A percentile compares a stretch with the other conserved stretches of the same genome.
Conservation (phyloP, 2,797 vertebrate genomes). For the Coccyzus lansbergi region DNA sequence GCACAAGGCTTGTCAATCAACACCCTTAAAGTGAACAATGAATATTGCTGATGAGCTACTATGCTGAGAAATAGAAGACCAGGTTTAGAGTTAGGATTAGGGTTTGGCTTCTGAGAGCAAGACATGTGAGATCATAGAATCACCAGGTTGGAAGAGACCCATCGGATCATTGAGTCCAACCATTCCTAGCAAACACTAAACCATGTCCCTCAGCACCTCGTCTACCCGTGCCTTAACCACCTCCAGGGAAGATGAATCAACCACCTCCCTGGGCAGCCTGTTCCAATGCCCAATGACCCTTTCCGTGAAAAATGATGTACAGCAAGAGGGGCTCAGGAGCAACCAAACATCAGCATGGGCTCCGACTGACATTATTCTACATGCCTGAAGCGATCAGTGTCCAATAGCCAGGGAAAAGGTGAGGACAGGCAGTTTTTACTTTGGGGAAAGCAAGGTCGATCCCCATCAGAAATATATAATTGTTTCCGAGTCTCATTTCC, state of each 20-base stretch:
- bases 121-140: rapidly evolving
- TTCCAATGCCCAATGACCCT: too few species aligned
- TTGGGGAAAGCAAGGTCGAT: neutral
- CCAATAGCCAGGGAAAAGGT: neutral
- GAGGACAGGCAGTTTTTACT: neutral
- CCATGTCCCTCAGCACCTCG: too few species aligned
- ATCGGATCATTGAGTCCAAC: too few species aligned
- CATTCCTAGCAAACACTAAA: too few species aligned
- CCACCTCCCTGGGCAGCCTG: too few species aligned
- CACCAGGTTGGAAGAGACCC: too few species aligned
- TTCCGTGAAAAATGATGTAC: too few species aligned
- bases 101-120: neutral
- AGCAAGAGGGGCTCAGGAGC: neutral
- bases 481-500: neutral
- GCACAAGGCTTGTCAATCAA: neutral
- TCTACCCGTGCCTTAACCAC: too few species aligned
- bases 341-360: neutral
- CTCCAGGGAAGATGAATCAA: too few species aligned
- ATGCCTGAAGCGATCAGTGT: neutral
- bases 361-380: neutral
- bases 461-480: neutral
- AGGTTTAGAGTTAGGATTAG: neutral
- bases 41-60: neutral
- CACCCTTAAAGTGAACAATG: neutral
- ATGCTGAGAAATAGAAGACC: neutral